Evolutionary conservation across 2,888 invertebrate genomes (phyloP), one percentile per base, ranked within the genome.

Genomic region (Spialia ferax): DNA sequence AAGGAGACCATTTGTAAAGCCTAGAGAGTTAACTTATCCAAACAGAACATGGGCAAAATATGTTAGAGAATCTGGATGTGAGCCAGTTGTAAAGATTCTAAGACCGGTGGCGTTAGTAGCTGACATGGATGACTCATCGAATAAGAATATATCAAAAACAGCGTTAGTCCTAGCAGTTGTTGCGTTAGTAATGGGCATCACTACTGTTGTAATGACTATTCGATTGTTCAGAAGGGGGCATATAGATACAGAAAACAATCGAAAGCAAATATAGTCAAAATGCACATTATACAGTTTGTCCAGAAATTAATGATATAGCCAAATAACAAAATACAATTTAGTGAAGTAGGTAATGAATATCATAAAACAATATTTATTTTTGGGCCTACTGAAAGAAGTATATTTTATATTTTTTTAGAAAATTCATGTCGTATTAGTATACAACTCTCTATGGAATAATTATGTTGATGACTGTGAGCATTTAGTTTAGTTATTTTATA

Each of bases 1-100:
- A 4, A 86, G 95, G 70, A 89, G 95, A 61, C 94, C 95, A 0
- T 94, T 95, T 74, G 88, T 93, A 18, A 95, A 95, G 72, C 95
- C 94, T 0, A 93, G 95, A 72, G 95, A 95, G 72, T 77, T 95
- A 26, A 94, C 95, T 0, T 90, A 89, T 68, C 94, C 95, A 0
- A 95, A 95, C 73, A 94, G 96, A 73, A 96, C 96, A 0, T 96
- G 96, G 96, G 96, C 96, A 1, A 96, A 96, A 79, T 96, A 96
- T 75, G 95, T 96, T 6, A 90, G 95, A 64, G 96, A 96, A 78
- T 95, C 96, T 0, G 95, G 94, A 22, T 96, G 96, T 76, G 94
- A 89, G 59, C 94, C 93, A 0, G 92, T 94, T 1, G 94, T 94
- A 5, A 93, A 93, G 73, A 94, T 94, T 66, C 74, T 94, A 32